Base-by-base conservation (phyloP, 1,140 invertebrate genomes). In the Aphis craccivora region DNA sequence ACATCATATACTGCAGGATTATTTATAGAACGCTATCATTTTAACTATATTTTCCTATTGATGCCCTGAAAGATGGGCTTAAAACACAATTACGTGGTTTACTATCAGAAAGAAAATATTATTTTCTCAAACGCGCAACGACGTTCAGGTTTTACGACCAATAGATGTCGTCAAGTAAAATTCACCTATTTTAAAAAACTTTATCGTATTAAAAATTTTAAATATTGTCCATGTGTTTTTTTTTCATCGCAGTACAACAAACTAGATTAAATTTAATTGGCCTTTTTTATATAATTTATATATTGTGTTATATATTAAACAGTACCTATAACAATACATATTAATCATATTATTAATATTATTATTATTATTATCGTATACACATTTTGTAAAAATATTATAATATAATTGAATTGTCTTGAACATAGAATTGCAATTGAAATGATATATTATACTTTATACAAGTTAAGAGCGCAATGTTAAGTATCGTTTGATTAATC, bases 31-130 rank as follows among this genome's bases (percentile, higher is more conserved):
- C 60, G 60, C 60, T 76, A 76, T 76, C n/a, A 76, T 76, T 76
- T 76, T 35, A 76, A 76, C 60, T 76, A 76, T 76, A 76, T 76
- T 76, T 76, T 76, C 60, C 37, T 83, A 83, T 83, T 83, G 81
- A 40, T 83, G 81, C 81, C 20, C 81, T 20, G 6, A 35, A 40
- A 83, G 37, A 83, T 40, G 81, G 2, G 81, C 22, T 83, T 37
- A 83, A 83, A 83, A 40, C 81, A 83, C 37, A 83, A 83, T 83
- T 83, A 83, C 37, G 37, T 40, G 37, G 81, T 83, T 83, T 23
- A 35, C 81, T 25, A 40, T 37, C 81, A 22, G n/a, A 23, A 22
- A 25, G 81, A 83, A 83, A 40, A 83, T 83, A 83, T 37, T 22
- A 83, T 83, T 83, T 37, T 40, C 35, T 40, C 81, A 0, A 83